Evolutionary conservation across 2,113 vertebrate genomes (phyloP), one percentile per base, ranked within the genome.

Genomic region (Nothoprocta pentlandii): DNA sequence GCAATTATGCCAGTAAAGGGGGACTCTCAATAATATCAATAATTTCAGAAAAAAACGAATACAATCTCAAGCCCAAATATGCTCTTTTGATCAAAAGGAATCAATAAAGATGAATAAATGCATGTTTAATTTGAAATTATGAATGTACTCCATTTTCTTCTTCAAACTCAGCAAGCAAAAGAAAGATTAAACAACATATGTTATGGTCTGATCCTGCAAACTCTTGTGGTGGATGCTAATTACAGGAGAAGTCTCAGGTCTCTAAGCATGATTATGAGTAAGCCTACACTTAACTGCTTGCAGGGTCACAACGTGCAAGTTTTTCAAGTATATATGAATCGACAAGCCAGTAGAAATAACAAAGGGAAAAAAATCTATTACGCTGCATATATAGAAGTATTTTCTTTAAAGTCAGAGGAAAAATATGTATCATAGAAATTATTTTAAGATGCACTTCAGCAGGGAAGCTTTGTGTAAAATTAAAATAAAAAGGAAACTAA

Each of bases 121-220:
- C 93, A 94, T 79, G 69, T 94, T 90, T 92, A 94, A 90, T 94
- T 93, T 83, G 42, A 32, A 94, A 78, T 80, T 68, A 28, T 19
- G 82, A 88, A 32, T n/a, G n/a, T 75, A 44, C 6, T 80, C 28
- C 61, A 71, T 84, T 90, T 34, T 93, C 53, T 64, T 89, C 32
- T 58, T 74, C 79, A 88, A 61, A 22, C 42, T 92, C 42, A 51
- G 28, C 71, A 91, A 75, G 85, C 42, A 91, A 76, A 49, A 83
- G 73, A 53, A 79, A 92, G 86, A 92, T 87, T 87, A 95, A 92
- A 87, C 14, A 74, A 66, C 47, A 19, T 2, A 59, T 16, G 75
- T 88, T 93, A 84, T 70, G 77, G 77, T 61, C 28, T 92, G 73
- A 86, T 92, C 58, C 74, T 86, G 41, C 58, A 92, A 78, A 86